Base-by-base conservation (phyloP, 2,797 vertebrate species). In the Trachurus trachurus region DNA sequence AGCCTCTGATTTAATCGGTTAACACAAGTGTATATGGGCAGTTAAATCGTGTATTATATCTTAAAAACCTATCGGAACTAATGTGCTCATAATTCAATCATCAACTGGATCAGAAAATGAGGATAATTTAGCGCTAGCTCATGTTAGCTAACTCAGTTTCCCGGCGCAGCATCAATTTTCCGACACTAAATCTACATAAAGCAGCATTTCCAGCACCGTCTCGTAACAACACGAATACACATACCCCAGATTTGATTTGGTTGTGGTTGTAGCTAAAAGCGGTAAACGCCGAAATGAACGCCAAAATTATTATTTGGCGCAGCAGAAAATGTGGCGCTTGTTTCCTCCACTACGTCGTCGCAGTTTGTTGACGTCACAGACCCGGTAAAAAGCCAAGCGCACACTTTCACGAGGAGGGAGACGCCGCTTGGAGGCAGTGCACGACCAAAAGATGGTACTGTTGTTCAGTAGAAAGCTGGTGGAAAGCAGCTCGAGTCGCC, bases 281-380 rank as follows among this genome's bases (percentile, higher is more conserved):
- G 5, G 60, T 2, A 39, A 26, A 21, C 8, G 39, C 6, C 37
- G 45, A 54, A 85, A 26, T 26, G 3, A 82, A 80, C 19, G 29
- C 21, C 12, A 11, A 34, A 44, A 80, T 26, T 26, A 56, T 26
- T 54, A 49, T 75, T 53, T 57, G 16, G 72, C 52, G 81, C 67
- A 74, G 60, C 34, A 37, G 2, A 40, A 71, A 92, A 90, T 91
- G 90, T 90, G 87, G 89, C 89, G 91, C 90, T 84, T 67, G 42
- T 71, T 81, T 57, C 31, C 15, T 26, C 44, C 44, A 1, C 9
- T 37, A 0, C 53, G 91, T 90, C 53, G 91, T 90, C 90, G 90
- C 88, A 39, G 42, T 4, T 68, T 87, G 63, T 31, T 92, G 92
- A 91, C 90, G 85, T 66, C 1, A 0, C 0, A 0, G 0, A 0